Percentiles rank a stretch among this genome's conserved stretches.
Evolutionary conservation across 1,140 invertebrate species (phyloP).

Genomic region (Thaumetopoea pityocampa): DNA sequence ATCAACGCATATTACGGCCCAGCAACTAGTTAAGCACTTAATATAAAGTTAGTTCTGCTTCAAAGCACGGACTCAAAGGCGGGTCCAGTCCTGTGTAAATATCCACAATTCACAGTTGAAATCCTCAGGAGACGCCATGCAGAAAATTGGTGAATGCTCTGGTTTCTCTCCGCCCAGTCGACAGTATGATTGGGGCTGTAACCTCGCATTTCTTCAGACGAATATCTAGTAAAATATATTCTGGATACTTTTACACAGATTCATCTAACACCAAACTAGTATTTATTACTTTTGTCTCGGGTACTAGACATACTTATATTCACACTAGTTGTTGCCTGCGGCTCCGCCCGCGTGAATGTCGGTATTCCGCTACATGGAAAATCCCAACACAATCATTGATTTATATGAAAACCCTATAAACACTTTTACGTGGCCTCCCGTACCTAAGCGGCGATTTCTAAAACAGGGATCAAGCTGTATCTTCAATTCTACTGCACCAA

Average conservation of each 20-base stretch:
- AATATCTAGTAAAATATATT: neutral
- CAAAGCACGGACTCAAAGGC: slow-evolving; percentile 21
- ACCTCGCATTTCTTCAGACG: neutral
- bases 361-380: too few species aligned
- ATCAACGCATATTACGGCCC: neutral
- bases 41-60: slow-evolving; percentile 22
- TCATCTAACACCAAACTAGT: neutral
- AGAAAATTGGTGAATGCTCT: slow-evolving; percentile 40
- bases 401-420: too few species aligned
- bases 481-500: too few species aligned
- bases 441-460: too few species aligned
- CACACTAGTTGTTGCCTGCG: too few species aligned
- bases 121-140: slow-evolving; percentile 32
- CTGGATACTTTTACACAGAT: neutral
- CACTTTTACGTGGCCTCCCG: too few species aligned
- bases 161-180: slow-evolving; percentile 9
- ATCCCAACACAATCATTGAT: too few species aligned
- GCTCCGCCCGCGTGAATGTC: too few species aligned
- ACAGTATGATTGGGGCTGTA: neutral
- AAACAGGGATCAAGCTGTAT: too few species aligned
- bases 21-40: neutral
- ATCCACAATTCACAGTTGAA: slow-evolving; percentile 37
- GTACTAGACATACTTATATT: too few species aligned
- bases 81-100: slow-evolving; percentile 32
- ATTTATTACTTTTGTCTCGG: too few species aligned